Base-by-base conservation (phyloP, 2,888 invertebrate genomes). In the Drosophila differens region DNA sequence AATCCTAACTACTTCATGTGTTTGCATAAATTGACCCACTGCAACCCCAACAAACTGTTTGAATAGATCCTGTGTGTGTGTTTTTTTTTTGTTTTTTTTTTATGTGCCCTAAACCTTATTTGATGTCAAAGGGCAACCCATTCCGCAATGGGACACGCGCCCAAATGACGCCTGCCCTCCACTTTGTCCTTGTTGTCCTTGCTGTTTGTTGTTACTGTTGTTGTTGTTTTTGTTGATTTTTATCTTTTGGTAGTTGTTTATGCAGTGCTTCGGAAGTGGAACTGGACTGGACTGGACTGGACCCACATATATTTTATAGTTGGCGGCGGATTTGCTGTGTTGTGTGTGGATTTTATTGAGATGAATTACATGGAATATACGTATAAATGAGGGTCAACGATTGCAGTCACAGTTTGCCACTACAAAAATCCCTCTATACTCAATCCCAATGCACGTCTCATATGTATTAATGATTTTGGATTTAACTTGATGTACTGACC, bases 401-500 rank as follows among this genome's bases (percentile, higher is more conserved):
- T 61, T 62, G 63, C 64, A 58, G 44, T 47, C 33, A 37, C 61
- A 60, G 58, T 53, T 25, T 28, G 1, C 47, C 57, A 51, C 39
- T 37, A 9, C 35, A 4, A 25, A 47, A 47, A n/a, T 41, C 25
- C 16, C 47, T 47, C 47, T 9, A 25, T 25, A 47, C 47, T 47
- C 49, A 61, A 54, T 62, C 22, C 59, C 53, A 73, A 55, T 64
- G 37, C 39, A 10, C 47, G 58, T 62, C 67, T 76, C 74, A 83
- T 82, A 75, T 84, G 77, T 85, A 85, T 88, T 90, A 88, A 89
- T 85, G 85, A 79, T 88, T 88, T 86, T 63, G 87, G 90, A 85
- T 87, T 78, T 84, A 70, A 68, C 51, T 78, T 87, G 88, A 89
- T 82, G 77, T 87, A 84, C 76, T 75, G 70, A 33, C 74, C 71